Percentiles rank a stretch among this genome's conserved stretches.
Conservation (phyloP, 2,888 invertebrate species). For the Lysandra bellargus region DNA sequence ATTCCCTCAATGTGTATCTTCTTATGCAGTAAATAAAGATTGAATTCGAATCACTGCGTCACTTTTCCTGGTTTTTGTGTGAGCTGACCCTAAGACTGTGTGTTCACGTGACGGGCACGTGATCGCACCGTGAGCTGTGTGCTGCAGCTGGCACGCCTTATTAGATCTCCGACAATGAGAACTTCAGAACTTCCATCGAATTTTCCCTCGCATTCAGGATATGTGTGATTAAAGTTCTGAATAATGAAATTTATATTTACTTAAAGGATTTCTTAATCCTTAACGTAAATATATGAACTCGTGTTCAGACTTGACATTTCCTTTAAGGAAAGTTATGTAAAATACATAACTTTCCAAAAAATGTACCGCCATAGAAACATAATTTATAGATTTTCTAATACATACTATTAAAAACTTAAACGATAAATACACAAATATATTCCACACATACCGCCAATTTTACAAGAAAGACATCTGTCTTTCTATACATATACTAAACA, state of each 20-base stretch:
- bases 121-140: constrained; percentile 53
- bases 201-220: background rate
- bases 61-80: background rate
- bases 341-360: background rate
- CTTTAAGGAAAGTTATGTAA: background rate
- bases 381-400: too few relatives aligned
- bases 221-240: constrained; percentile 5
- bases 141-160: constrained; percentile 66
- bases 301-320: background rate
- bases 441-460: too few relatives aligned
- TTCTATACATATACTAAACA: too few relatives aligned
- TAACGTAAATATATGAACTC: too few relatives aligned
- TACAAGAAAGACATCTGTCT: too few relatives aligned
- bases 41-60: too few relatives aligned
- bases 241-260: background rate
- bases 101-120: constrained; percentile 60
- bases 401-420: too few relatives aligned
- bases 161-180: constrained; percentile 68
- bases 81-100: background rate
- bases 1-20: too few relatives aligned
- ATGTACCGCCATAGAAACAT: too few relatives aligned
- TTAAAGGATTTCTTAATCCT: too few relatives aligned
- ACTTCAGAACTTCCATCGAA: constrained; percentile 52
- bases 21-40: too few relatives aligned
- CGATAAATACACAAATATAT: too few relatives aligned